Base-by-base conservation (phyloP, 1,140 invertebrate species). In the Achroia grisella region DNA sequence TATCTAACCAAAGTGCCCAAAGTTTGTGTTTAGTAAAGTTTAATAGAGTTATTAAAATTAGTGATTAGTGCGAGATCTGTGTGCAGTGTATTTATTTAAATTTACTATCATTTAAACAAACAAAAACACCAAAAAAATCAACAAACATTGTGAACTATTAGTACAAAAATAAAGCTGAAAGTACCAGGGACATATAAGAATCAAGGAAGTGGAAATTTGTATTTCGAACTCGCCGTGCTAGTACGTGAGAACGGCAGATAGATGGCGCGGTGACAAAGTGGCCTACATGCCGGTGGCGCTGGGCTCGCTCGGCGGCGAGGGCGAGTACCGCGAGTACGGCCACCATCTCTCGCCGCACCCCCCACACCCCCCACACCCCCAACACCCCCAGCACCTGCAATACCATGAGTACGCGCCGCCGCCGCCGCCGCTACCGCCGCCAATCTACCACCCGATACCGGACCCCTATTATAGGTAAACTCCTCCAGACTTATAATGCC, bases 241-340 rank as follows among this genome's bases (percentile, higher is more conserved):
- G 39, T 39, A 53, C 15, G 44, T 48, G 35, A 43, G 39, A 31
- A 35, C 44, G 37, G 42, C 27, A 45, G 37, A 33, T 56, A 47
- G 62, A 83, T 79, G 80, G 52, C 52, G 59, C 68, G 75, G 76
- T 81, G 74, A 84, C 75, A 78, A 74, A 55, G 80, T 84, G 77
- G 80, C 77, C 67, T 81, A 84, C 72, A 84, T 84, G 77, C 75
- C 77, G 48, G 77, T 81, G 58, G 77, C 79, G 64, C 71, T 80
- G 77, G 80, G 77, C 77, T 81, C 80, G 80, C 75, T 84, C 62
- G 72, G 73, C 69, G 74, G 76, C 68, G 77, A 79, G 71, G 74
- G 75, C 80, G 80, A 84, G 80, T 78, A 71, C 73, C 72, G 66
- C 39, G 71, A 79, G 58, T 82, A 73, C 63, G 48, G 44, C 73